Evolutionary conservation across 2,888 invertebrate genomes (phyloP).

Genomic region (Dasypolia templi): DNA sequence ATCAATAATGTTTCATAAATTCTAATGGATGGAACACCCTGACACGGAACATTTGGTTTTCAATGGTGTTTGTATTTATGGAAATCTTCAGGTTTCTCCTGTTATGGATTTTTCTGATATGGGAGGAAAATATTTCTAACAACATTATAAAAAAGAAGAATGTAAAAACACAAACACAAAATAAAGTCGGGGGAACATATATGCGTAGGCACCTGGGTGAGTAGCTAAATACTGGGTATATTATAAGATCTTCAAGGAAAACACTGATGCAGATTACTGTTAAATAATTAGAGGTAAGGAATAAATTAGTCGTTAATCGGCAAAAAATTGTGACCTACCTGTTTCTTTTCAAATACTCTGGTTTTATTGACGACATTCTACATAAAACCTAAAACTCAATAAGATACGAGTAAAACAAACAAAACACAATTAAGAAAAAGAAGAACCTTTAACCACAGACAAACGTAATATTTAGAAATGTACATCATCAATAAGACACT

Average conservation of each 20-base stretch:
- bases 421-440: not conserved
- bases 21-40: constrained; percentile 18
- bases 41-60: constrained; percentile 40
- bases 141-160: not conserved
- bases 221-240: too few relatives aligned
- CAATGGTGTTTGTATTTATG: constrained; percentile 36
- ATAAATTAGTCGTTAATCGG: not conserved
- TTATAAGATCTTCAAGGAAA: not conserved
- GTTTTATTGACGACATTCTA: not conserved
- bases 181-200: not conserved
- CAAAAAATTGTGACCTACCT: not conserved
- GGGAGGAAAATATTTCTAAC: not conserved
- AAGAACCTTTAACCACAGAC: not conserved
- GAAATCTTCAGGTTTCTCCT: not conserved
- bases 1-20: constrained; percentile 40
- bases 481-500: not conserved
- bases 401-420: not conserved
- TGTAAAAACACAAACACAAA: not conserved
- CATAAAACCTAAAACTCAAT: not conserved
- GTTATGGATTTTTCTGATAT: not conserved
- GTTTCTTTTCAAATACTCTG: not conserved
- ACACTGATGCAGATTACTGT: not conserved
- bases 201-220: not conserved
- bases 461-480: not conserved
- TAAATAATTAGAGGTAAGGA: not conserved